These are phyloP conservation scores for Rousettus madagascariensis DNA, from an alignment of 2,797 vertebrate species.

Conservation along the genomic window DNA sequence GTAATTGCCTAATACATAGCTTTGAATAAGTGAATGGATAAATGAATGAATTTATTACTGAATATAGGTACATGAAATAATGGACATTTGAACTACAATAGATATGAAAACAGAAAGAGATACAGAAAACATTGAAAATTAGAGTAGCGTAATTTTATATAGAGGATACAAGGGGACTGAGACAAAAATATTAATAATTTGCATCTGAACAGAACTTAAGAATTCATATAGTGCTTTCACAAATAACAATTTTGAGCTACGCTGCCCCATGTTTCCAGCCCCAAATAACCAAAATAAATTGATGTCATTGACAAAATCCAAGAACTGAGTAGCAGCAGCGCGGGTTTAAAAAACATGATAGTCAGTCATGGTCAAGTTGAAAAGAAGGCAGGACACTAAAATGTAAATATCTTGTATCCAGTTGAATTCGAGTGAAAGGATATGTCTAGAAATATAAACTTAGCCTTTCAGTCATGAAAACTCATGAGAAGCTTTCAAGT, in stretches of 20 bases:
- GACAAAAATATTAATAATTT: background rate
- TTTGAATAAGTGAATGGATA: background rate
- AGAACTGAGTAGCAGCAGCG: background rate
- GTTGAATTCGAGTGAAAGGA: background rate
- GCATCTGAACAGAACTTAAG: background rate
- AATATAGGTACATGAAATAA: background rate
- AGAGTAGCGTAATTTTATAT: background rate
- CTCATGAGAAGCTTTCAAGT: background rate
- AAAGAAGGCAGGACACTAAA: background rate
- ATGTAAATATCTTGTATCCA: background rate
- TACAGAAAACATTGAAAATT: background rate
- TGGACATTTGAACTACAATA: background rate
- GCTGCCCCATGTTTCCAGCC: background rate
- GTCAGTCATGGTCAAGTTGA: background rate
- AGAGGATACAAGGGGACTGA: background rate
- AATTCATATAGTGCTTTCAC: background rate
- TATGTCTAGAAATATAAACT: background rate
- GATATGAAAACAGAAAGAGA: background rate
- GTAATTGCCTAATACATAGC: background rate
- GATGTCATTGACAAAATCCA: background rate
- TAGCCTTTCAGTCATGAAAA: background rate
- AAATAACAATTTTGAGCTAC: background rate
- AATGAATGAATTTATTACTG: background rate
- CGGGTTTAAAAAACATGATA: background rate
- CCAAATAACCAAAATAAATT: background rate